phyloP scores from a whole-genome alignment of 2,797 vertebrate genomes.

The Coendou prehensilis region DNA sequence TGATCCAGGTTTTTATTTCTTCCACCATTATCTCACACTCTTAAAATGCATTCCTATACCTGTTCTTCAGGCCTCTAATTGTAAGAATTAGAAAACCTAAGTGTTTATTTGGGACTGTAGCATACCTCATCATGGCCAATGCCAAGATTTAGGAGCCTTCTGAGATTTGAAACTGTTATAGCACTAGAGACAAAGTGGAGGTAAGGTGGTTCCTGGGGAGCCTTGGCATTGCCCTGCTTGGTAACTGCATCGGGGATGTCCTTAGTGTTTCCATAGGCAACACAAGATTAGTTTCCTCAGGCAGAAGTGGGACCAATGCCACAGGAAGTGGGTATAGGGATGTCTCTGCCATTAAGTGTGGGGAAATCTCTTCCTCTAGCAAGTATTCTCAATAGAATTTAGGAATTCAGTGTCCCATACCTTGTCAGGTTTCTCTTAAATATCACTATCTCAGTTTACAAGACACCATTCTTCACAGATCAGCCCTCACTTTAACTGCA shows the following conservation, averaged over 20 bases:
- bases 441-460: not conserved
- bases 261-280: not conserved
- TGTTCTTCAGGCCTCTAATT: not conserved
- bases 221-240: not conserved
- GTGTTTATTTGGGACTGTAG: not conserved
- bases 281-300: not conserved
- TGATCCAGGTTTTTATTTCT: not conserved
- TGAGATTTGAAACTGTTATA: not conserved
- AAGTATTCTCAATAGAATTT: not conserved
- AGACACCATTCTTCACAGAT: not conserved
- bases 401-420: not conserved
- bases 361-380: not conserved
- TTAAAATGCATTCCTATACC: not conserved
- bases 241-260: not conserved
- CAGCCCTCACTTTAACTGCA: not conserved
- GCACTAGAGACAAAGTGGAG: not conserved
- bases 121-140: not conserved
- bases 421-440: not conserved
- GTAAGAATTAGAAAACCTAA: not conserved
- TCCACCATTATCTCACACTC: not conserved
- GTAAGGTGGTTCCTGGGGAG: not conserved
- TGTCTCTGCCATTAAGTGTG: not conserved
- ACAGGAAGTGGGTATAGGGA: not conserved
- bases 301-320: not conserved
- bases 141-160: not conserved